Evolutionary conservation across 30 jellyfish, hydroid and myxozoan genomes (phyloP).

Genomic region (Mastigias papua): DNA sequence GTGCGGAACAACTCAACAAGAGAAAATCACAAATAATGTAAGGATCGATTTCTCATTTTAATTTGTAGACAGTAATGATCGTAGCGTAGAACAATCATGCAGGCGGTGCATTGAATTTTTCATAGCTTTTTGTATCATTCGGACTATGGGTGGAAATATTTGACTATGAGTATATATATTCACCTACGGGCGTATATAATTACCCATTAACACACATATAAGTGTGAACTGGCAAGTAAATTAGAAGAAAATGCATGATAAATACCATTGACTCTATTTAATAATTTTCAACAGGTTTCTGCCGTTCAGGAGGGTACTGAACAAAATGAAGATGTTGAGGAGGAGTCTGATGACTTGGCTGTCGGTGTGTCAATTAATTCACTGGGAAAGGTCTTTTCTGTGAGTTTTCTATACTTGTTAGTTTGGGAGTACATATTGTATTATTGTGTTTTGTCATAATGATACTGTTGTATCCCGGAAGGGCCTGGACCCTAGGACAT

Average conservation of each 20-base stretch:
- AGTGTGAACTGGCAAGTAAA: background rate
- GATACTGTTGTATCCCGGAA: no score
- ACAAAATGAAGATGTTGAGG: constrained; percentile 74
- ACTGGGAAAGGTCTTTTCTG: constrained; percentile 78
- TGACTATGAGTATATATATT: no score
- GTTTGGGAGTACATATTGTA: no score
- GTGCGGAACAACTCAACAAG: constrained; percentile 29
- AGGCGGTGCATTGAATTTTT: no score
- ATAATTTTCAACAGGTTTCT: background rate
- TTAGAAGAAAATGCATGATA: background rate
- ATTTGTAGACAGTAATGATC: no score
- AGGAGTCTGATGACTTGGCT: constrained; percentile 64
- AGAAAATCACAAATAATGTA: background rate
- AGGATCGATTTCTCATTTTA: no score
- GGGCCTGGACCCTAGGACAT: no score
- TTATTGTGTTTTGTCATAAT: background rate
- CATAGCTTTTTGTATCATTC: no score
- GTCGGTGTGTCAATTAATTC: constrained; percentile 79
- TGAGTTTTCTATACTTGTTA: background rate
- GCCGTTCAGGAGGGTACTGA: constrained; percentile 8
- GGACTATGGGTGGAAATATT: no score
- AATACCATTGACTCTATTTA: background rate
- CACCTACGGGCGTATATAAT: background rate
- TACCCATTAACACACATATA: background rate
- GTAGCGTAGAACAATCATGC: no score